Evolutionary conservation across 2,797 vertebrate species (phyloP).

Genomic region (Artibeus jamaicensis): DNA sequence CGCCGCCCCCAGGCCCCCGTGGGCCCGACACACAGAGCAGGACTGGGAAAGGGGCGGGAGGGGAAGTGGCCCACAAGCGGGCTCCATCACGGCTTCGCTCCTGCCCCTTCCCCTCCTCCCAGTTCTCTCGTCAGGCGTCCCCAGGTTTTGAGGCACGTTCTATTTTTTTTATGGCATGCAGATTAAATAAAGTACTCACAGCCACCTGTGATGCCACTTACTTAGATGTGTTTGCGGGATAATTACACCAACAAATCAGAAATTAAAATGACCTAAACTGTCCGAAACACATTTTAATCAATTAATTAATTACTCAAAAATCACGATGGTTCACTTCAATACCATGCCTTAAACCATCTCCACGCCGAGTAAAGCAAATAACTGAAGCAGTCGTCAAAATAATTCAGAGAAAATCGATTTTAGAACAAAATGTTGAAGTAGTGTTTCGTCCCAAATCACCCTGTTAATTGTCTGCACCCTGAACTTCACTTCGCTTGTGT

Average conservation of each 20-base stretch:
- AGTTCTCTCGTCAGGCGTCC: neutral
- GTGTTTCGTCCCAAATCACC: neutral
- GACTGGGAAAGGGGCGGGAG: no score
- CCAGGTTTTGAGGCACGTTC: neutral
- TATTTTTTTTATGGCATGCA: neutral
- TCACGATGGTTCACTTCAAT: neutral
- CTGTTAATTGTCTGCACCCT: neutral
- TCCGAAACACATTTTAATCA: neutral
- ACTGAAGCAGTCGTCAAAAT: neutral
- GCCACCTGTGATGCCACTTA: neutral
- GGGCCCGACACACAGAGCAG: accelerated
- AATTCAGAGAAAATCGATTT: neutral
- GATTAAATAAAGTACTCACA: neutral
- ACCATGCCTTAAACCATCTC: neutral
- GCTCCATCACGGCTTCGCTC: neutral
- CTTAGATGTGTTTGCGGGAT: neutral
- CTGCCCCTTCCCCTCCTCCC: neutral
- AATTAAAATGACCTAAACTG: neutral
- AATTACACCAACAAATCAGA: neutral
- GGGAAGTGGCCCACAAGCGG: no score
- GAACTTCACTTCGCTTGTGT: neutral
- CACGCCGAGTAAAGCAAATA: neutral
- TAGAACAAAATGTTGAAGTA: neutral
- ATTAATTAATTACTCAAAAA: neutral
- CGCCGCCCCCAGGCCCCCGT: no score